Percentiles rank a stretch among this genome's conserved stretches.
Conservation (phyloP, 2,113 vertebrate genomes). For the Bos indicus region DNA sequence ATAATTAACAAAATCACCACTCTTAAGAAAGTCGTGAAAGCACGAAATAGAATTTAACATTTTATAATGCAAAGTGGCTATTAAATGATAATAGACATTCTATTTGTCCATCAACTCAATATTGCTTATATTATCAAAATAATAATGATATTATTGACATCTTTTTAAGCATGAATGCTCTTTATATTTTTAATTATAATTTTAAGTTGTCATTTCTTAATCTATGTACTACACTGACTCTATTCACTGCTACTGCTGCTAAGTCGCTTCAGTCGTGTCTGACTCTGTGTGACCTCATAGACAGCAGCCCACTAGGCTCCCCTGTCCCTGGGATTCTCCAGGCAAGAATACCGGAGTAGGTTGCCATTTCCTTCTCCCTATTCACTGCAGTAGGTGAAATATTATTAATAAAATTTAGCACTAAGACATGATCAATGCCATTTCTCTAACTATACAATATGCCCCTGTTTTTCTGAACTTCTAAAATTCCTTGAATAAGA, state of each 20-base stretch:
- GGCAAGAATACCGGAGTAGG: too few species aligned
- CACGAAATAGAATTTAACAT: neutral
- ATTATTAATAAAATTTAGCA: neutral
- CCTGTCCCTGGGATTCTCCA: too few species aligned
- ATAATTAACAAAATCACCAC: neutral
- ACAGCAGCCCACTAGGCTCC: too few species aligned
- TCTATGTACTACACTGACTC: neutral
- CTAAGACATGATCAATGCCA: neutral
- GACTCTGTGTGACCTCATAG: too few species aligned
- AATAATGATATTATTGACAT: neutral
- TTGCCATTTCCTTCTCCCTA: neutral
- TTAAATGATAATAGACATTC: neutral
- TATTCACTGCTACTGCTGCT: neutral
- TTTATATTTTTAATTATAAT: neutral
- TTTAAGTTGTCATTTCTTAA: neutral
- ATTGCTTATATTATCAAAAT: neutral
- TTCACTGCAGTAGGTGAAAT: neutral
- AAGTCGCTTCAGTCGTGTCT: too few species aligned
- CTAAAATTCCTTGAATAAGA: neutral
- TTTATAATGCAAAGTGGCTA: neutral
- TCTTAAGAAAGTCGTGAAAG: neutral
- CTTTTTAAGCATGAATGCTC: neutral
- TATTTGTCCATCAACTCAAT: neutral
- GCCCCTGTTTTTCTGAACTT: neutral
- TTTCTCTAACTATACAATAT: rapidly evolving